phyloP scores from a whole-genome alignment of 2,113 vertebrate genomes.

The Bubo blakistoni region DNA sequence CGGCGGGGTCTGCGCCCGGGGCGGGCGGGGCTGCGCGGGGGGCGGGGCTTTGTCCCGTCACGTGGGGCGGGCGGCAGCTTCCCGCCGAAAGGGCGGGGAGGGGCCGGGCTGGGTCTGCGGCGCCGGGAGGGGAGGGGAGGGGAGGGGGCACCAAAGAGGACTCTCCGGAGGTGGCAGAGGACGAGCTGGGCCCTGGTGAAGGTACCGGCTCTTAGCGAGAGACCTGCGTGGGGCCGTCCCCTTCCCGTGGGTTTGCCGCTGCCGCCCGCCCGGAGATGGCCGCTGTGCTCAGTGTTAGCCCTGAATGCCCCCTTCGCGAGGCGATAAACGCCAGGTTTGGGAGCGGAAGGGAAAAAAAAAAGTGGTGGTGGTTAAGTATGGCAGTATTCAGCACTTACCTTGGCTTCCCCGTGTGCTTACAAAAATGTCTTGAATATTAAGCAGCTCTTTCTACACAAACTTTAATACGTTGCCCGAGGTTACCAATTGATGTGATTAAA shows the following conservation, averaged over 20 bases:
- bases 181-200: no score
- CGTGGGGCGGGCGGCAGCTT: neutral
- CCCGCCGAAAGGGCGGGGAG: neutral
- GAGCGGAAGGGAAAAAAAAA: fast-evolving
- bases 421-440: neutral
- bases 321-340: fast-evolving
- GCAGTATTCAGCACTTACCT: neutral
- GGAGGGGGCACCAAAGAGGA: fast-evolving
- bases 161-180: fast-evolving
- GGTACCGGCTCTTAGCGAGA: neutral
- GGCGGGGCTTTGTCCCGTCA: neutral
- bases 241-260: neutral
- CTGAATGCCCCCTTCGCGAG: fast-evolving
- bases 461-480: neutral
- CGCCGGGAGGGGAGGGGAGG: fast-evolving
- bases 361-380: fast-evolving
- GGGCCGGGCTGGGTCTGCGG: fast-evolving
- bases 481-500: neutral
- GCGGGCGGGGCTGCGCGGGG: neutral
- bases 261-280: neutral
- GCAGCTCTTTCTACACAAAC: neutral
- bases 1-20: neutral
- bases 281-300: neutral
- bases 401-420: neutral
- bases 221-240: no score